Base-by-base conservation (phyloP, 2,113 vertebrate genomes). In the Macquaria australasica region DNA sequence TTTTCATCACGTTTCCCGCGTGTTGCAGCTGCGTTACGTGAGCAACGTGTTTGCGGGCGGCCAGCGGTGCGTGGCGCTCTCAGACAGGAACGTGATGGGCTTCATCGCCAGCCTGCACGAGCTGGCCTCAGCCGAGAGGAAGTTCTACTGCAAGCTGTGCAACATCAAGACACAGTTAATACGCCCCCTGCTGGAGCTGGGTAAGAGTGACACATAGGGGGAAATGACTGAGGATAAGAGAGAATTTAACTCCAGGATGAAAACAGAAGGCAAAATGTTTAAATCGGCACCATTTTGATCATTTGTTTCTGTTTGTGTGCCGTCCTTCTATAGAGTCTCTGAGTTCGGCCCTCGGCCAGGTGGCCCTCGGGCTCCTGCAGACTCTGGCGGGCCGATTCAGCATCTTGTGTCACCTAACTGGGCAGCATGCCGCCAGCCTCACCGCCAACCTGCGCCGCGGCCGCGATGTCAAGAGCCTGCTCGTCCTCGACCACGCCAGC, bases 91-190 rank as follows among this genome's bases (percentile, higher is more conserved):
- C 14, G 91, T 98, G 72, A 98, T 98, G 97, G 98, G 97, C 75
- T 98, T 98, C 90, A 98, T 98, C 34, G 97, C 97, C 90, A 97
- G 96, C 91, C 96, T 99, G 43, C 98, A 99, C 28, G 98, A 99
- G 90, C 93, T 99, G 92, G 98, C 97, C 3, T 94, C 98, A 5
- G 96, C 97, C 0, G 98, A 99, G 94, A 96, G 98, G 90, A 96
- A 92, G 85, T 98, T 97, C 95, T 99, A 99, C 95, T 96, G 94
- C 93, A 97, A 94, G 91, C 96, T 99, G 87, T 97, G 96, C 5
- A 95, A 94, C 84, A 87, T 98, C 84, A 99, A 98, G 94, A 96
- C 94, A 39, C 97, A 97, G 88, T 92, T 99, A 62, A 94, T 99
- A 14, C 96, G 96, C 90, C 98, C 98, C 73, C 96, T 99, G 87